Percentiles rank a stretch among this genome's conserved stretches.
Evolutionary conservation across 2,797 vertebrate species (phyloP).

Genomic region (Strix occidentalis): DNA sequence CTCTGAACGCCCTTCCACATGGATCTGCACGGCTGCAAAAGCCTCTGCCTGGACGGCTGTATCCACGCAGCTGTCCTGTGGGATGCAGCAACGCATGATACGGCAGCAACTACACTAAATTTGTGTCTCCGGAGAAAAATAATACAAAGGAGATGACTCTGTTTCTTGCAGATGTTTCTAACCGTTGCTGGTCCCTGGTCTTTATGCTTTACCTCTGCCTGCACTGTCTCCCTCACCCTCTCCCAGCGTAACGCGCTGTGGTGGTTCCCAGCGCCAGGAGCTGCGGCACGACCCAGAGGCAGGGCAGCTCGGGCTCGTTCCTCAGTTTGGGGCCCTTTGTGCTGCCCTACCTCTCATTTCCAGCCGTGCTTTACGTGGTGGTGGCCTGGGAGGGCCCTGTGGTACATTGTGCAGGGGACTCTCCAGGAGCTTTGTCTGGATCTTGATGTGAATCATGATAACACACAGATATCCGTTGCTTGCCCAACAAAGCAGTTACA

Average conservation of each 20-base stretch:
- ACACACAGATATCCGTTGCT: neutral
- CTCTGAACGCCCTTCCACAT: neutral
- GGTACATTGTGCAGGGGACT: neutral
- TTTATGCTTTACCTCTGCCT: neutral
- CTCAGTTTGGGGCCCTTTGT: neutral
- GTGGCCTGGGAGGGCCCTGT: neutral
- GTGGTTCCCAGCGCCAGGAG: neutral
- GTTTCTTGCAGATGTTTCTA: neutral
- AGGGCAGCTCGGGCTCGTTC: neutral
- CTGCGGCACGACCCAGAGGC: accelerated
- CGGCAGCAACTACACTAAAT: neutral
- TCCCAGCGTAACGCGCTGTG: neutral
- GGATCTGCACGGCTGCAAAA: neutral
- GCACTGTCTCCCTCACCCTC: neutral
- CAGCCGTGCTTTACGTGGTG: neutral
- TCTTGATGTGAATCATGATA: neutral
- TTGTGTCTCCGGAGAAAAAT: neutral
- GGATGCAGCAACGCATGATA: neutral
- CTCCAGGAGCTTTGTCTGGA: neutral
- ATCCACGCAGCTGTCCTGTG: neutral
- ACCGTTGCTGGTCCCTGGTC: neutral
- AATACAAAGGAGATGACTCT: neutral
- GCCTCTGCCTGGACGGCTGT: neutral
- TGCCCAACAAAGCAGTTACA: neutral
- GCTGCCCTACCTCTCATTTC: neutral